A percentile compares a stretch with the other conserved stretches of the same genome.
phyloP scores from a whole-genome alignment of 2,113 vertebrate species.

The Albula glossodonta region DNA sequence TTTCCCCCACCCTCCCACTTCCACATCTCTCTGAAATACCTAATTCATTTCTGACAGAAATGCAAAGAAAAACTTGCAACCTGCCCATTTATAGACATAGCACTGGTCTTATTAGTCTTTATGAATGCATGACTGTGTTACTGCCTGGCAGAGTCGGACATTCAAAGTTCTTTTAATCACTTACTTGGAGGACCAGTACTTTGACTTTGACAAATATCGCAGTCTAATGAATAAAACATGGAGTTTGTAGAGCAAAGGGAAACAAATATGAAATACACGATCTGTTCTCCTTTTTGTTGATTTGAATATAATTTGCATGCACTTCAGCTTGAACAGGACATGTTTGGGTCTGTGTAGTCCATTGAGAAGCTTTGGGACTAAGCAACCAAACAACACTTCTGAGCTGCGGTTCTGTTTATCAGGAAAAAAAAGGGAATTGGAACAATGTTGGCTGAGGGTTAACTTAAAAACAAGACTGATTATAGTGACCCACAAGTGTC shows the following conservation, averaged over 20 bases:
- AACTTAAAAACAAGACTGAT: slow-evolving; percentile 28
- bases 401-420: not conserved
- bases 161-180: slow-evolving; percentile 12
- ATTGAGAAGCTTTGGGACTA: slow-evolving; percentile 2
- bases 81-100: not conserved
- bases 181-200: slow-evolving; percentile 11
- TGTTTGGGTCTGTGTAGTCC: slow-evolving; percentile 13
- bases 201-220: slow-evolving; percentile 26
- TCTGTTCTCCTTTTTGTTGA: slow-evolving; percentile 10
- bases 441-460: not conserved
- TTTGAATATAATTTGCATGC: slow-evolving; percentile 31
- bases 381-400: slow-evolving; percentile 16
- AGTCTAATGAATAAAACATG: slow-evolving; percentile 32
- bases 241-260: slow-evolving; percentile 17
- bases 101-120: not conserved
- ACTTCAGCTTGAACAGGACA: slow-evolving; percentile 16
- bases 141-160: slow-evolving; percentile 1
- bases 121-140: not conserved
- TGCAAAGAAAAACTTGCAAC: not conserved
- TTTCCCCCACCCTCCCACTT: not conserved
- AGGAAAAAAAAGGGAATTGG: not conserved
- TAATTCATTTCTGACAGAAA: not conserved
- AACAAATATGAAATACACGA: slow-evolving; percentile 23
- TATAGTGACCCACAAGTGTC: not conserved
- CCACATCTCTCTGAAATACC: not conserved